Conservation (phyloP, 2,113 vertebrate species). For the Callithrix jacchus region DNA sequence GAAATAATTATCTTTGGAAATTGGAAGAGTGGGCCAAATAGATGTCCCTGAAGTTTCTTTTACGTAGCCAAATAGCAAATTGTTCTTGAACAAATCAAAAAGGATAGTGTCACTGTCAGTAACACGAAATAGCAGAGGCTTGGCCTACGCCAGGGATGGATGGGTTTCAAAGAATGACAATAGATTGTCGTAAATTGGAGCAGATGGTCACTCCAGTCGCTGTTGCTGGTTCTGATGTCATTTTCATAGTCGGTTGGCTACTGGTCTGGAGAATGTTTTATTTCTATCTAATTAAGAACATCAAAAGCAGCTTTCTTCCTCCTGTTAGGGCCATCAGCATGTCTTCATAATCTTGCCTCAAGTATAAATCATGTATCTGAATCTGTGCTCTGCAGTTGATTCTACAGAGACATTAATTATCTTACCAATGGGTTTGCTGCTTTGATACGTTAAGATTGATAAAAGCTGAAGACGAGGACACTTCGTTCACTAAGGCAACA, state of each 20-base stretch:
- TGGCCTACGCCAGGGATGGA: background rate
- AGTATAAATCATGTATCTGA: slow-evolving; percentile 38
- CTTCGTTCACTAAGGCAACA: background rate
- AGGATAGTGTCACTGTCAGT: background rate
- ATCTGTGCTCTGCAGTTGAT: slow-evolving; percentile 50
- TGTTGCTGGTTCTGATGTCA: background rate
- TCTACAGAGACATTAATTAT: slow-evolving; percentile 57
- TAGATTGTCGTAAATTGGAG: background rate
- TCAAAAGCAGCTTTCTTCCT: slow-evolving; percentile 45
- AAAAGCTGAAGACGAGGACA: slow-evolving; percentile 1
- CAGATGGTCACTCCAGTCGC: background rate
- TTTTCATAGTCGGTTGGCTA: background rate
- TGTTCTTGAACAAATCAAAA: slow-evolving; percentile 4
- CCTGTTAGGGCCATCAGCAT: slow-evolving; percentile 14
- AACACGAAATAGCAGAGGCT: background rate
- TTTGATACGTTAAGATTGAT: background rate
- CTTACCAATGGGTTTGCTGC: slow-evolving; percentile 19
- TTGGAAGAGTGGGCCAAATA: background rate
- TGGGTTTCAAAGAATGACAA: slow-evolving; percentile 5
- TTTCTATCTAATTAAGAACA: slow-evolving; percentile 58
- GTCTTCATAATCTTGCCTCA: slow-evolving; percentile 30
- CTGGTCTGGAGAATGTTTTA: slow-evolving; percentile 45
- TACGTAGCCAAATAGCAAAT: background rate
- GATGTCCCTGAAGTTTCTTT: background rate
- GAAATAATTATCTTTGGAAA: background rate